These are phyloP conservation scores for Chelidonichthys spinosus DNA, from an alignment of 2,797 vertebrate species.

Conservation along the genomic window DNA sequence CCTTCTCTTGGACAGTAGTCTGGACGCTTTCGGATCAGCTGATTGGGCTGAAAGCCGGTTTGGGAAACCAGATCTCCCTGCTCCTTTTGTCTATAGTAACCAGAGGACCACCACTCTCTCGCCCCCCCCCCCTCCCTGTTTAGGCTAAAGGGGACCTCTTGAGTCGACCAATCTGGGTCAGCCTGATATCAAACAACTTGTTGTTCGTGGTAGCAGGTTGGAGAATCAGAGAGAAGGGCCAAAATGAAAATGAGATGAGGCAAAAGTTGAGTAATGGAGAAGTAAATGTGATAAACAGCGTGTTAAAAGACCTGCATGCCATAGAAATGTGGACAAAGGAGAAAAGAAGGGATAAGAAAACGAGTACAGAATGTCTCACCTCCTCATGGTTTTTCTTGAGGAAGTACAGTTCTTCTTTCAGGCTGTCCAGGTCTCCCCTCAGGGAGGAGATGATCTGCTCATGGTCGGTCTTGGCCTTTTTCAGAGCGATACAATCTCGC, in stretches of 20 bases:
- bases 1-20: slow-evolving; percentile 25
- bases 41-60: slow-evolving; percentile 54
- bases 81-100: slow-evolving; percentile 73
- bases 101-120: slow-evolving; percentile 50
- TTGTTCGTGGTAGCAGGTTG: slow-evolving; percentile 37
- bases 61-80: slow-evolving; percentile 69
- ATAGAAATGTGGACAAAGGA: neutral
- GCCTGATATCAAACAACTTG: slow-evolving; percentile 32
- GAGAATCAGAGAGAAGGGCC: slow-evolving; percentile 18
- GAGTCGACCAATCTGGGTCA: slow-evolving; percentile 63
- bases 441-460: slow-evolving; percentile 86
- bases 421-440: slow-evolving; percentile 86
- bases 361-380: slow-evolving; percentile 59
- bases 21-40: slow-evolving; percentile 44
- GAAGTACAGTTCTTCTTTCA: slow-evolving; percentile 88
- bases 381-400: slow-evolving; percentile 88
- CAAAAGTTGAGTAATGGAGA: slow-evolving; percentile 42
- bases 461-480: slow-evolving; percentile 86
- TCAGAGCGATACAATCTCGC: slow-evolving; percentile 86
- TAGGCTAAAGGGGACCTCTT: slow-evolving; percentile 40
- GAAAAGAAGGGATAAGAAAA: neutral
- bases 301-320: slow-evolving; percentile 8
- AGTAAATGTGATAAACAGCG: slow-evolving; percentile 14
- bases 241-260: slow-evolving; percentile 42
- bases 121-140: neutral